These are phyloP conservation scores for Peromyscus melanophrys DNA, from an alignment of 2,797 vertebrate genomes.

Conservation along the genomic window DNA sequence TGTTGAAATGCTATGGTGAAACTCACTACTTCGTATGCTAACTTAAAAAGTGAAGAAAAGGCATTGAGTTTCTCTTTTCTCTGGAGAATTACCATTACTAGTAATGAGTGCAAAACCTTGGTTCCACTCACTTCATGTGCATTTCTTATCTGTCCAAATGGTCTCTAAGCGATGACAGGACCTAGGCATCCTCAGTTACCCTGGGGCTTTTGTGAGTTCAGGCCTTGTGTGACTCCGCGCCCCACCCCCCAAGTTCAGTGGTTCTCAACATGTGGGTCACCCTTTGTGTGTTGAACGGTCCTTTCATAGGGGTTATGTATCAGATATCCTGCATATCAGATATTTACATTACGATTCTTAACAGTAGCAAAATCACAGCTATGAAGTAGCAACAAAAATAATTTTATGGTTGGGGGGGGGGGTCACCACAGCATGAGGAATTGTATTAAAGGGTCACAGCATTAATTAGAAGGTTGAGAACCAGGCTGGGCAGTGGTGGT, in stretches of 20 bases:
- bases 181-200: too few relatives aligned
- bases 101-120: not conserved
- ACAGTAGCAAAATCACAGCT: not conserved
- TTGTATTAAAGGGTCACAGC: not conserved
- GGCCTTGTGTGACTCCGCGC: not conserved
- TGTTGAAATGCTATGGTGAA: not conserved
- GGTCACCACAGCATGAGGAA: not conserved
- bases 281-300: not conserved
- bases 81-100: not conserved
- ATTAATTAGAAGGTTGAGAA: not conserved
- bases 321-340: not conserved
- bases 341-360: not conserved
- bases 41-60: not conserved
- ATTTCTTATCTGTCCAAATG: not conserved
- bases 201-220: not conserved
- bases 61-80: not conserved
- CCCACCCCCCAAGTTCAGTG: not conserved
- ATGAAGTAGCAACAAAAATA: not conserved
- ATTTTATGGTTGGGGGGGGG: not conserved
- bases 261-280: not conserved
- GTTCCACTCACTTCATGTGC: not conserved
- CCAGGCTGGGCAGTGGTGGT: not conserved
- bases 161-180: not conserved
- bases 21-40: not conserved
- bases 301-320: not conserved